Percentiles rank a stretch among this genome's conserved stretches.
Conservation (phyloP, 1,140 invertebrate species). For the Drosophila guanche region DNA sequence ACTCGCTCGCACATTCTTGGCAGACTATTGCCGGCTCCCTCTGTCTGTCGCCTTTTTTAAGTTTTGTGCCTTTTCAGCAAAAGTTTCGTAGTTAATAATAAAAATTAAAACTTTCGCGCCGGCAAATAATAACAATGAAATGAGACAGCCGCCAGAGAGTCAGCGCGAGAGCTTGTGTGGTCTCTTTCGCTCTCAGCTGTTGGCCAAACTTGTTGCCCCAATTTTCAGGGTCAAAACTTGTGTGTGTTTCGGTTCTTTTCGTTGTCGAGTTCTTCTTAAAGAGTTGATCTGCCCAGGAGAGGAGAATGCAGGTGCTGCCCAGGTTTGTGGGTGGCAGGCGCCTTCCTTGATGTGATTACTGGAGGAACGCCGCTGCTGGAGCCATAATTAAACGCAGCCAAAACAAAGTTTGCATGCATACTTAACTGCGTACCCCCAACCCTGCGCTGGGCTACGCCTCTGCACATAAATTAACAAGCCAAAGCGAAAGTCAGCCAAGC, state of each 20-base stretch:
- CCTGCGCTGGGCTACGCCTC: slow-evolving; percentile 20
- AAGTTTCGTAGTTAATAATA: slow-evolving; percentile 82
- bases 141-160: slow-evolving; percentile 46
- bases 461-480: slow-evolving; percentile 76
- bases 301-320: background rate
- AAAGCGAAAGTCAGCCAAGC: slow-evolving; percentile 71
- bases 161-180: slow-evolving; percentile 1
- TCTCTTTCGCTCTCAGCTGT: slow-evolving; percentile 21
- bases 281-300: background rate
- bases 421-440: no score
- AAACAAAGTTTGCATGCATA: slow-evolving; percentile 12
- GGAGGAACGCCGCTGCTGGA: background rate
- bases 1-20: no score
- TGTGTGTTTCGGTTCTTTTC: slow-evolving; percentile 26
- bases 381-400: slow-evolving; percentile 32
- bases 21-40: slow-evolving; percentile 12
- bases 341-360: slow-evolving; percentile 37
- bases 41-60: slow-evolving; percentile 76
- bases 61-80: slow-evolving; percentile 70
- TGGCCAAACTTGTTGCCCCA: slow-evolving; percentile 39
- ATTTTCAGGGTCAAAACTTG: slow-evolving; percentile 55
- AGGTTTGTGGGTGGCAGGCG: slow-evolving; percentile 11
- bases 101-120: slow-evolving; percentile 83
- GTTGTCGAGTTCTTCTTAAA: slow-evolving; percentile 17
- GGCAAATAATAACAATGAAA: slow-evolving; percentile 78